Conservation (phyloP, 2,888 invertebrate genomes). For the Mongoloraphidia duomilia region DNA sequence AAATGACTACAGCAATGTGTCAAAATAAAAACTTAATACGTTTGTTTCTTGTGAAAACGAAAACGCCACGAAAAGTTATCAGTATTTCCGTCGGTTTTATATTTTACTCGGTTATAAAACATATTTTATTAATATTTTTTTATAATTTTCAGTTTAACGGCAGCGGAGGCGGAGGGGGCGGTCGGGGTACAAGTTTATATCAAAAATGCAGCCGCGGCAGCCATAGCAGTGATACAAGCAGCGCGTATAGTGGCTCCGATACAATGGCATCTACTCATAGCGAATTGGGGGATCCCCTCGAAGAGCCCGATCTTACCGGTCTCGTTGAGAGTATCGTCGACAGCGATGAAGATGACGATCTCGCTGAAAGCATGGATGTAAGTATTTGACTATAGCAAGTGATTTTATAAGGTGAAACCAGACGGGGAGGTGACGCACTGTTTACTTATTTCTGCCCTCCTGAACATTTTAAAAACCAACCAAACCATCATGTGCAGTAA, state of each 20-base stretch:
- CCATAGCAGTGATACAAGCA: conserved; percentile 86
- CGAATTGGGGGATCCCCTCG: conserved; percentile 52
- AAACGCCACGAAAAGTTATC: no score
- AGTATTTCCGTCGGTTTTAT: no score
- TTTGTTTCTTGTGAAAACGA: no score
- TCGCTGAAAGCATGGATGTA: conserved; percentile 79
- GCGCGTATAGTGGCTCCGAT: conserved; percentile 92
- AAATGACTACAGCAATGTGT: no score
- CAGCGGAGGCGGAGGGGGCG: conserved; percentile 24
- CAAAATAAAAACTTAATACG: no score
- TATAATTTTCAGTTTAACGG: neutral
- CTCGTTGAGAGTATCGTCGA: conserved; percentile 92
- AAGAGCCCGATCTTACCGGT: conserved; percentile 77
- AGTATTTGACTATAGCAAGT: conserved; percentile 21
- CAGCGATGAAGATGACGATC: conserved; percentile 89
- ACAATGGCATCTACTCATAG: conserved; percentile 89
- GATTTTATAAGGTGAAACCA: neutral
- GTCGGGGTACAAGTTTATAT: conserved; percentile 31
- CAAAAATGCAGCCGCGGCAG: conserved; percentile 73
- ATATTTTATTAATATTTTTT: neutral
- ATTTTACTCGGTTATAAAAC: no score
- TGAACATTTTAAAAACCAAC: neutral
- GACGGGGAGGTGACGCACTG: neutral
- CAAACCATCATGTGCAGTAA: neutral
- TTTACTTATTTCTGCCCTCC: neutral